Base-by-base conservation (phyloP, 2,113 vertebrate species). In the Oncorhynchus clarkii region DNA sequence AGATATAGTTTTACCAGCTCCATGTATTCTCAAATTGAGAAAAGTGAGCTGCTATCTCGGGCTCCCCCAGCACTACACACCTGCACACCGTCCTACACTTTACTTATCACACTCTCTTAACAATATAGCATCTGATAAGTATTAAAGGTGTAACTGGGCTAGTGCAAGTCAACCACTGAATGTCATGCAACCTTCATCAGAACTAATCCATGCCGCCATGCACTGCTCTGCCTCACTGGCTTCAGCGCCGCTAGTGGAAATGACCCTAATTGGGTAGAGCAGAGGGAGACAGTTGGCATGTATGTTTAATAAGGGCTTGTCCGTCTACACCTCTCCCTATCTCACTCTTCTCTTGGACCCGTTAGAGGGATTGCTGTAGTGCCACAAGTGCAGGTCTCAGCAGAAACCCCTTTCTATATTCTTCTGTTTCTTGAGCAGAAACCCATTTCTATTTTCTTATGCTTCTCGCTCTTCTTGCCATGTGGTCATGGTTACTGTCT, bases 401-500 rank as follows among this genome's bases (percentile, higher is more conserved):
- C 94, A 95, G 93, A 71, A 94, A 93, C 89, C 89, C 39, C 9
- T 45, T 45, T 45, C 39, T 45, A 11, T 45, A 2, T 45, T 45
- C 8, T 45, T 45, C 9, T 11, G 39, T 45, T 34, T 34, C 31
- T 34, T 34, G 31, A 93, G 95, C 94, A 95, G 93, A 72, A 94
- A 93, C 89, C 89, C 39, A 11, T 45, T 45, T 45, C 92, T 95
- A 95, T 95, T 96, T 95, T 95, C 94, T 95, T 94, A 96, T 84
- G 93, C 93, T 97, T 95, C 95, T 95, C 94, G 93, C 94, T 95
- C 95, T 95, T 87, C 77, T 91, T 79, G 88, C 95, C 90, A 68
- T 79, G 90, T 97, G 89, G 75, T 93, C 93, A 96, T 97, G 92
- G 95, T 93, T 94, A 98, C 96, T 59, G 86, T 11, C 39, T 11